These are phyloP conservation scores for Mormyrus hasselquistii DNA, from an alignment of 2,797 vertebrate genomes.

Conservation along the genomic window DNA sequence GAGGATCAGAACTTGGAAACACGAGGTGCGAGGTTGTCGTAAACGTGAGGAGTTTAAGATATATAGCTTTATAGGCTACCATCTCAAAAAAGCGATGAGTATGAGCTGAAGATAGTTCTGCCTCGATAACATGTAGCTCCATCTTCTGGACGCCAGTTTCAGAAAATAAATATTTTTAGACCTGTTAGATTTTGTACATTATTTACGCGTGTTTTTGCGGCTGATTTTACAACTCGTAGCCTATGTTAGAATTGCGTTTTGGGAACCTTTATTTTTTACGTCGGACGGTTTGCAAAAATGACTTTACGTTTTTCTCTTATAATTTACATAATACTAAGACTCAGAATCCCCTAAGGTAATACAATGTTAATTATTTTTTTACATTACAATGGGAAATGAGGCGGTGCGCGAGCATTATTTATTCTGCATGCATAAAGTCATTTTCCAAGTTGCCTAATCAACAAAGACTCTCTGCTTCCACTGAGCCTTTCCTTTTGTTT, in stretches of 20 bases:
- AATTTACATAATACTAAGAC: constrained; percentile 3
- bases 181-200: background rate
- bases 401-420: background rate
- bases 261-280: background rate
- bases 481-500: background rate
- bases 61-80: background rate
- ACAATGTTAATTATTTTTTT: constrained; percentile 19
- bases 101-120: background rate
- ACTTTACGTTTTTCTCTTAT: background rate
- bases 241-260: background rate
- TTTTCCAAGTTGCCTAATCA: constrained; percentile 13
- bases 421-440: constrained; percentile 19
- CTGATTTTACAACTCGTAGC: background rate
- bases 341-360: background rate
- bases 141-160: constrained; percentile 29
- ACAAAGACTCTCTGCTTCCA: constrained; percentile 12
- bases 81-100: background rate
- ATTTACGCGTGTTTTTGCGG: background rate
- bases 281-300: background rate
- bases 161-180: background rate
- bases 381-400: constrained; percentile 21
- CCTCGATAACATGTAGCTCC: constrained; percentile 23
- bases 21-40: background rate
- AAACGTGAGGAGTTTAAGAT: background rate
- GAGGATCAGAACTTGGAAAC: background rate